Evolutionary conservation across 2,888 invertebrate genomes (phyloP), one percentile per base, ranked within the genome.

Genomic region (Drosophila mulleri): DNA sequence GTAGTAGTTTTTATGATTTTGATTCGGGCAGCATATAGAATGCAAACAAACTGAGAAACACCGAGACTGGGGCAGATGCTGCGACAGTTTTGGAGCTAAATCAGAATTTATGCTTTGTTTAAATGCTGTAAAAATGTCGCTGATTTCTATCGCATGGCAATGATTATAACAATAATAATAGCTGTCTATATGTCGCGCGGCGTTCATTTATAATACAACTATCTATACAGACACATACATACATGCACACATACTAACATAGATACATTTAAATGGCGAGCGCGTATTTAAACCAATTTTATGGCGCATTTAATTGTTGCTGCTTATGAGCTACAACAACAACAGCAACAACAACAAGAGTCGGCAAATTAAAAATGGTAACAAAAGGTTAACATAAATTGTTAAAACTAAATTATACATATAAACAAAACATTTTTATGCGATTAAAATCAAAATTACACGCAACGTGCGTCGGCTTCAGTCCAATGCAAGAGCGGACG

Each of bases 361-460:
- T 48, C 64, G 60, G 67, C 76, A 83, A 89, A 89, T 84, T 84
- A 85, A 89, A 85, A 88, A 88, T 80, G 81, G 74, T 83, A 86
- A 89, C 86, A 87, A 87, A 87, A 87, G 86, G 90, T 89, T 87
- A 87, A 89, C 90, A 76, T 82, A 91, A 87, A 87, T 83, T 78
- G 85, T 75, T 88, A 78, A 90, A 90, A 85, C 83, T 80, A 86
- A 89, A 87, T 89, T 89, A 87, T 89, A 89, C 83, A 83, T 89
- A 89, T 85, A 84, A 89, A 83, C 87, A 83, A 90, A 91, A 89
- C 88, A 82, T 83, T 83, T 88, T 87, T 78, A 79, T 76, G 80
- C 85, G 92, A 91, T 91, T 84, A 87, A 82, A 87, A 91, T 91
- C 91, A 86, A 82, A 91, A 91, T 91, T 91, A 91, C 91, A 91